A percentile compares a stretch with the other conserved stretches of the same genome.
Evolutionary conservation across 2,797 vertebrate genomes (phyloP).

Genomic region (Enteromius unitaeniatus): DNA sequence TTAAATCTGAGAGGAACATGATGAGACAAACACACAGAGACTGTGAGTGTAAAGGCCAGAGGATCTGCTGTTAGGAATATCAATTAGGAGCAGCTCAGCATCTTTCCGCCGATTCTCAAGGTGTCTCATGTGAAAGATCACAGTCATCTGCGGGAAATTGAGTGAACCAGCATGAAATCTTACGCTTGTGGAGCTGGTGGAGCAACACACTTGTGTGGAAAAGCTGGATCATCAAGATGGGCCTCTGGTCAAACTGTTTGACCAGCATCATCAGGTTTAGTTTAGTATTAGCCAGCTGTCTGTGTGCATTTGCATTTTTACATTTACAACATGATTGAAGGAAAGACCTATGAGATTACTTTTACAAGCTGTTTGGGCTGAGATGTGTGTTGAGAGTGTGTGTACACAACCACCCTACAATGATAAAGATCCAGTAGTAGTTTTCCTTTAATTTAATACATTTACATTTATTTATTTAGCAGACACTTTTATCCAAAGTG

Average conservation of each 20-base stretch:
- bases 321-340: not conserved
- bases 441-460: too few relatives aligned
- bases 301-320: not conserved
- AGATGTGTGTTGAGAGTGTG: too few relatives aligned
- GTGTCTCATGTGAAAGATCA: not conserved
- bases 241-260: not conserved
- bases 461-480: too few relatives aligned
- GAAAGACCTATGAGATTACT: not conserved
- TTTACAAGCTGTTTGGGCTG: too few relatives aligned
- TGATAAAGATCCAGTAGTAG: too few relatives aligned
- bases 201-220: not conserved
- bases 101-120: constrained; percentile 48
- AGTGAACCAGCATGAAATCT: not conserved
- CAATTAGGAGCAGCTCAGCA: constrained; percentile 66
- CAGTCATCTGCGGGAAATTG: not conserved
- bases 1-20: not conserved
- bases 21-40: constrained; percentile 20
- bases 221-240: not conserved
- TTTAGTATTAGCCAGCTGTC: not conserved
- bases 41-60: constrained; percentile 57
- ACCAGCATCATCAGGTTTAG: not conserved
- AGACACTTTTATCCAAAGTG: too few relatives aligned
- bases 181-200: not conserved
- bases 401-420: too few relatives aligned
- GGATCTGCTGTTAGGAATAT: constrained; percentile 68